Base-by-base conservation (phyloP, 1,140 invertebrate species). In the Sitophilus oryzae region DNA sequence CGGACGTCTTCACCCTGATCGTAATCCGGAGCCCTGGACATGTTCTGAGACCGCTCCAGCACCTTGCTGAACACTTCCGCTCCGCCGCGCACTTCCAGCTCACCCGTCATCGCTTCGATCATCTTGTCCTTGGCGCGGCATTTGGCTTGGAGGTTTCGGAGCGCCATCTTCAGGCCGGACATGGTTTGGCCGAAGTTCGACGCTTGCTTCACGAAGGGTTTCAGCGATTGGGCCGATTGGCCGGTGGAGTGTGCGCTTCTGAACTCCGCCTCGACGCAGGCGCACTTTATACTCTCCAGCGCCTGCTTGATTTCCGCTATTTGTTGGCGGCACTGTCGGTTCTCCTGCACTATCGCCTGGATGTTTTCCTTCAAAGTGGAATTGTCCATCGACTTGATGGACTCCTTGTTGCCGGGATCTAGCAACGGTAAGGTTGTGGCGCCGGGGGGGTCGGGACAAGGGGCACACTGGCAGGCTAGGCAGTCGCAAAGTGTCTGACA, bases 91-190 rank as follows among this genome's bases (percentile, higher is more conserved):
- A 42, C 6, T 35, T 61, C 48, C n/a, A 68, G 25, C 38, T 68
- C 58, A 18, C 57, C 37, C 11, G 58, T 63, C 61, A 68, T 57
- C 1, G 56, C 59, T 3, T 62, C 57, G 45, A 68, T 68, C 58
- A 68, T 65, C 20, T 48, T 50, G 50, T 67, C 64, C 58, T 67
- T 67, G 8, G 63, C 58, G 25, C 55, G 61, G 25, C 66, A 66
- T 53, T 67, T 67, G 3, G 61, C 51, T 47, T 66, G 60, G 6
- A 66, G 52, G n/a, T 60, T 65, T 11, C 51, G 47, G 11, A 67
- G 48, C 9, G 66, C 62, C 37, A 66, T 48, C 43, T 67, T 56
- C 8, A 67, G 40, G 3, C 60, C 60, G 5, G 66, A 67, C 56
- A 67, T 53, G 1, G 63, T 63, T 22, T 56, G 58, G 4, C 56